Evolutionary conservation across 2,797 vertebrate species (phyloP).

Genomic region (Labroides dimidiatus): DNA sequence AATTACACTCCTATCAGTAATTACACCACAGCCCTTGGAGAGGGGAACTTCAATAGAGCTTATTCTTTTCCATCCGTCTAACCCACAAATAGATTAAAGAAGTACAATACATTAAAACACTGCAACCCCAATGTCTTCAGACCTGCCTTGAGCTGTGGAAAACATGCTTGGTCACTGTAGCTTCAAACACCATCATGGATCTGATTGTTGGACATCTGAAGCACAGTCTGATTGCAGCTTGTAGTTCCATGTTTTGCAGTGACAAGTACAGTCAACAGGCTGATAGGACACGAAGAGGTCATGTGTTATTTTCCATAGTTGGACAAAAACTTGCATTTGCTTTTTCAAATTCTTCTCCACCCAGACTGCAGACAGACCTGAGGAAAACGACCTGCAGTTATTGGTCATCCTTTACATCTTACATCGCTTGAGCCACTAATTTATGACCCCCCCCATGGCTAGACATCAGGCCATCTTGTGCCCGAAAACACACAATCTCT

Average conservation of each 20-base stretch:
- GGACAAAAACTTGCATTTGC: not conserved
- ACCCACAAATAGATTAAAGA: conserved; percentile 30
- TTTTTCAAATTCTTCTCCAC: conserved; percentile 1
- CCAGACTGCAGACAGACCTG: conserved; percentile 3
- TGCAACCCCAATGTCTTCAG: conserved; percentile 23
- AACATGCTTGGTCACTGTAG: not conserved
- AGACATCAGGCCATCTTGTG: conserved; percentile 5
- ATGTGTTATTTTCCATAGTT: not conserved
- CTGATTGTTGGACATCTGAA: not conserved
- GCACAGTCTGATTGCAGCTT: too few species aligned
- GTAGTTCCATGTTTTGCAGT: too few species aligned
- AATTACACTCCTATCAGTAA: conserved; percentile 82
- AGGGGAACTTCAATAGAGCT: conserved; percentile 58
- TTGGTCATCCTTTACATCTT: conserved; percentile 12
- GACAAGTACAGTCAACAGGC: too few species aligned
- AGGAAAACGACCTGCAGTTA: conserved; percentile 16
- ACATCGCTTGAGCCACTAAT: conserved; percentile 9
- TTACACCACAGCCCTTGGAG: conserved; percentile 68
- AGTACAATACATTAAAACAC: conserved; percentile 32
- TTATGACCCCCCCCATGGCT: conserved; percentile 23
- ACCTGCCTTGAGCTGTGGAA: conserved; percentile 14
- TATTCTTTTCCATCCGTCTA: conserved; percentile 41
- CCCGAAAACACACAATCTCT: conserved; percentile 45
- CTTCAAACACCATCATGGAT: conserved; percentile 1
- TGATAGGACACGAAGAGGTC: too few species aligned